These are phyloP conservation scores for Rhabdomys pumilio DNA, from an alignment of 2,797 vertebrate species.

Conservation along the genomic window DNA sequence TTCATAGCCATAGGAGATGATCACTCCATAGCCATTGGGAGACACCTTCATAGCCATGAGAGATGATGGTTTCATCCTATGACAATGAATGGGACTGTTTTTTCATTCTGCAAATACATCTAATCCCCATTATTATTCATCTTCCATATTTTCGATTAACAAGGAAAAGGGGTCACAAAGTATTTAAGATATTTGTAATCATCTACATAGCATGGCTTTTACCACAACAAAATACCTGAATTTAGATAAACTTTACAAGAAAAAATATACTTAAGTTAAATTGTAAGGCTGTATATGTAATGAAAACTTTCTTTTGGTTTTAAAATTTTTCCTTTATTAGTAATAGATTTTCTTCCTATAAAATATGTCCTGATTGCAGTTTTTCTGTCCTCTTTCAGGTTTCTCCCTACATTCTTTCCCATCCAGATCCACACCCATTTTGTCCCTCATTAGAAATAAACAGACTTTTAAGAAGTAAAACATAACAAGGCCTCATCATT, in stretches of 20 bases:
- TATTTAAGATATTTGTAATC: neutral
- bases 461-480: neutral
- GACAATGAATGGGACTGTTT: neutral
- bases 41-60: neutral
- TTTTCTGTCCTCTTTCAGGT: neutral
- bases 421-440: neutral
- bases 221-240: neutral
- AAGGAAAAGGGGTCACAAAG: neutral
- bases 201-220: neutral
- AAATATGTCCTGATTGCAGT: neutral
- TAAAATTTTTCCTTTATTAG: neutral
- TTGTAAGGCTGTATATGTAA: neutral
- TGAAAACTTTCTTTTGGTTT: neutral
- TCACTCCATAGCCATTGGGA: rapidly evolving
- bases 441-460: neutral
- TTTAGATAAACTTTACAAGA: neutral
- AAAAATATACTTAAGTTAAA: neutral
- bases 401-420: neutral
- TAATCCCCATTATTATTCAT: neutral
- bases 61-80: neutral
- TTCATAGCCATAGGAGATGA: neutral
- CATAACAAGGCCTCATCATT: too few species aligned
- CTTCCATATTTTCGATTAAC: neutral
- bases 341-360: neutral
- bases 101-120: neutral